Conservation (phyloP, 2,888 invertebrate genomes). For the Hydropsyche betteni region DNA sequence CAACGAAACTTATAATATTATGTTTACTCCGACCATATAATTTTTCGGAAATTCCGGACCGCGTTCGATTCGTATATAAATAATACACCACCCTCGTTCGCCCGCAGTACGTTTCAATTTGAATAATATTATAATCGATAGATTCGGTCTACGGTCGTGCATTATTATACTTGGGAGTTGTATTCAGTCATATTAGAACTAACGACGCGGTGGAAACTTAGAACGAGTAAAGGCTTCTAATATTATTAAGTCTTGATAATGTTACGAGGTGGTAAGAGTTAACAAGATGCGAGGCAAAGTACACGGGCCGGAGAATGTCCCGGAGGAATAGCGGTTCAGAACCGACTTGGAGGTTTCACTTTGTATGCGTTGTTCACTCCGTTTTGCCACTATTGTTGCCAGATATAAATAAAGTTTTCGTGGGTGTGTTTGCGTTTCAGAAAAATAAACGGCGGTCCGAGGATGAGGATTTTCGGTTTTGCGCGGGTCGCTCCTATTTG, state of each 20-base stretch:
- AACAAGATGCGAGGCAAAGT: constrained; percentile 41
- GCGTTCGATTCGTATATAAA: neutral
- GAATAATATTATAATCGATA: constrained; percentile 31
- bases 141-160: constrained; percentile 3
- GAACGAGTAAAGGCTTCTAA: constrained; percentile 44
- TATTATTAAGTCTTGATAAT: constrained; percentile 49
- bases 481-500: constrained; percentile 13
- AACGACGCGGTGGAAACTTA: constrained; percentile 47
- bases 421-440: too few species aligned
- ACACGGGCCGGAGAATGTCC: constrained; percentile 36
- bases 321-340: constrained; percentile 41
- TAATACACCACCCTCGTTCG: neutral
- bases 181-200: constrained; percentile 44
- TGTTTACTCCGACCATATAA: neutral
- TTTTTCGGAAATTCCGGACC: neutral
- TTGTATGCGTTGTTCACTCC: constrained; percentile 33
- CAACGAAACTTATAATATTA: neutral
- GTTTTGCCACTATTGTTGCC: constrained; percentile 5
- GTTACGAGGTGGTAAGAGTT: constrained; percentile 50
- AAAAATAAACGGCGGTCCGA: too few species aligned
- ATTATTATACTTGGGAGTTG: constrained; percentile 15
- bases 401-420: too few species aligned
- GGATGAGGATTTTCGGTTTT: too few species aligned
- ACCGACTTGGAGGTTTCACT: constrained; percentile 41
- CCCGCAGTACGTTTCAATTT: neutral